These are phyloP conservation scores for Allolobophora icterica DNA, from an alignment of 2,888 invertebrate genomes.

Conservation along the genomic window DNA sequence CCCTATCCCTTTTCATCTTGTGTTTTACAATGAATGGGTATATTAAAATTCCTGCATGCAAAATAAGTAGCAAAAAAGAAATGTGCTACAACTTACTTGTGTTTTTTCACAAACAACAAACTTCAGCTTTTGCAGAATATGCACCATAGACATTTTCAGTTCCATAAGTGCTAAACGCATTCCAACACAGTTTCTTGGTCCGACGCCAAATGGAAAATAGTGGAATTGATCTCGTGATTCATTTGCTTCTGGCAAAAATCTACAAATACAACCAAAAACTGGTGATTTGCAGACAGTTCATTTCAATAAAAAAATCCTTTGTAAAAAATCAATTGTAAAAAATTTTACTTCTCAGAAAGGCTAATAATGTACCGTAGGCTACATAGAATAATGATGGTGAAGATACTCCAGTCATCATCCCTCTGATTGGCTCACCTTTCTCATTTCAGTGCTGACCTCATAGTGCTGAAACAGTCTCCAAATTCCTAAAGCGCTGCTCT, in stretches of 20 bases:
- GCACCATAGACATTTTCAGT: slow-evolving; percentile 25
- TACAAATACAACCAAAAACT: neutral
- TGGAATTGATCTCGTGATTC: neutral
- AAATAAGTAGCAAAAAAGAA: neutral
- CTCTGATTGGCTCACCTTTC: too few relatives aligned
- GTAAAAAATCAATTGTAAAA: too few relatives aligned
- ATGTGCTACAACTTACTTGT: neutral
- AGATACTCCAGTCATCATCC: too few relatives aligned
- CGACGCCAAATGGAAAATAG: slow-evolving; percentile 23
- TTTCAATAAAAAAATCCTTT: too few relatives aligned
- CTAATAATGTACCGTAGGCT: too few relatives aligned
- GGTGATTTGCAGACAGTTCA: neutral
- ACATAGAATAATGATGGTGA: too few relatives aligned
- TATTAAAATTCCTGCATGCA: neutral
- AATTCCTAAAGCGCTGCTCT: too few relatives aligned
- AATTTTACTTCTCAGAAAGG: too few relatives aligned
- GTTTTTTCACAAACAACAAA: slow-evolving; percentile 18
- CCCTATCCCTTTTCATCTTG: neutral
- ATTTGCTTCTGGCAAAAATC: neutral
- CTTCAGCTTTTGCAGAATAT: slow-evolving; percentile 8
- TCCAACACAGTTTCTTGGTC: slow-evolving; percentile 27
- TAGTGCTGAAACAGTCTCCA: too few relatives aligned
- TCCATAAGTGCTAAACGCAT: slow-evolving; percentile 30
- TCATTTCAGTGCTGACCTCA: too few relatives aligned
- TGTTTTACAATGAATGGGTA: neutral